Percentiles rank a stretch among this genome's conserved stretches.
Conservation (phyloP, 2,797 vertebrate species). For the Chanos chanos region DNA sequence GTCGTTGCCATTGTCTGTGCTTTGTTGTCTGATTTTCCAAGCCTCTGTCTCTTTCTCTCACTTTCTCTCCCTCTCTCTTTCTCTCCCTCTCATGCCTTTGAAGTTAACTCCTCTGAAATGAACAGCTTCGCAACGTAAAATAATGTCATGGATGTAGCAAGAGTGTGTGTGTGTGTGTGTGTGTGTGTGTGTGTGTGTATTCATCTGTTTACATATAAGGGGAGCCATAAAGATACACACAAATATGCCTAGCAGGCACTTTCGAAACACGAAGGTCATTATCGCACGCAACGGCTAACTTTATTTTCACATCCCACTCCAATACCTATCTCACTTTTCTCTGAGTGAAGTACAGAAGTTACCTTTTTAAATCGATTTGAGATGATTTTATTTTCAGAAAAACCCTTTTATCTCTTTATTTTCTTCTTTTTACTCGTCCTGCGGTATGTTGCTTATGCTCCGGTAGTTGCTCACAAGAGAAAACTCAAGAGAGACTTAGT, state of each 20-base stretch:
- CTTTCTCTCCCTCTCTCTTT: too few species aligned
- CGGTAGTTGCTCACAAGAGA: neutral
- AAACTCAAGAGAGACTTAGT: conserved; percentile 46
- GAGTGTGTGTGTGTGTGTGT: conserved; percentile 14
- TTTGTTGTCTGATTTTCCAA: too few species aligned
- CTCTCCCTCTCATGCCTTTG: too few species aligned
- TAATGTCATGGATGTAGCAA: neutral
- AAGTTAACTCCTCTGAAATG: too few species aligned
- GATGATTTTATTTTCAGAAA: neutral
- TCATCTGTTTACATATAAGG: too few species aligned
- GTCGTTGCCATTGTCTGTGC: too few species aligned
- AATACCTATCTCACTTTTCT: too few species aligned
- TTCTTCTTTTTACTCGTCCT: neutral
- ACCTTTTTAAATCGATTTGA: neutral
- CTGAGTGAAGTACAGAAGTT: too few species aligned
- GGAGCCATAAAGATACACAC: too few species aligned
- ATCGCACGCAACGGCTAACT: conserved; percentile 15
- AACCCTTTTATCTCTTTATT: neutral
- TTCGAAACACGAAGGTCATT: conserved; percentile 17
- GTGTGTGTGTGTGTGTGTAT: too few species aligned
- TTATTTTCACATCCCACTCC: neutral
- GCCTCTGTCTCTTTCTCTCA: too few species aligned
- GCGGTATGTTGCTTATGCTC: neutral
- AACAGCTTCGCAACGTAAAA: neutral
- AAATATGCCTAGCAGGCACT: conserved; percentile 24